A percentile compares a stretch with the other conserved stretches of the same genome.
phyloP scores from a whole-genome alignment of 1,140 invertebrate species.

The Ptiloglossa arizonensis region DNA sequence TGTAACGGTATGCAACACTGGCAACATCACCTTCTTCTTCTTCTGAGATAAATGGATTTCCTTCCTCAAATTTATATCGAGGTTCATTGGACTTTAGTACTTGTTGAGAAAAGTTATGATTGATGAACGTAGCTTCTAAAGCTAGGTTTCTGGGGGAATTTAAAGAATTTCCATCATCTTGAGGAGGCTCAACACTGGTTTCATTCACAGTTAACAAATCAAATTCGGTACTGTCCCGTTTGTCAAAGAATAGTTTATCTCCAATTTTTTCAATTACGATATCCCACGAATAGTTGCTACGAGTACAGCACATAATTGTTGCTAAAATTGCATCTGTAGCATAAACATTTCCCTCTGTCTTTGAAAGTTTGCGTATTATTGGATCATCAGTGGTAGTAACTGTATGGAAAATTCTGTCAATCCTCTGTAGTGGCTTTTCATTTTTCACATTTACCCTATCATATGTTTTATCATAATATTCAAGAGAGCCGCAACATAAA shows the following conservation, averaged over 20 bases:
- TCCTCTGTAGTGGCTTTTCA: constrained; percentile 94
- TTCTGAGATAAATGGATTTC: constrained; percentile 96
- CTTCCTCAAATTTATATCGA: constrained; percentile 94
- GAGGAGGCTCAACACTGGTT: constrained; percentile 98
- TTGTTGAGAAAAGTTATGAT: constrained; percentile 99
- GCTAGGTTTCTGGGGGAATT: constrained; percentile 98
- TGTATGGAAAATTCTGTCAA: constrained; percentile 98
- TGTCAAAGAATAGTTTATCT: constrained; percentile 99
- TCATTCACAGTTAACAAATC: constrained; percentile 99
- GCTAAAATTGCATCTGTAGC: constrained; percentile 98
- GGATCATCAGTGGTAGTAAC: constrained; percentile 99
- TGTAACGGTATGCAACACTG: constrained; percentile 97
- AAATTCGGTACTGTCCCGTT: constrained; percentile 98
- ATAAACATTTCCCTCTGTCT: constrained; percentile 98
- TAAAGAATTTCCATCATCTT: constrained; percentile 96
- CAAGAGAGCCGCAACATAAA: constrained; percentile 94
- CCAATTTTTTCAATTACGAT: constrained; percentile 99
- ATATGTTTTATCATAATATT: constrained; percentile 98
- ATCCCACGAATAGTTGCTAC: constrained; percentile 99
- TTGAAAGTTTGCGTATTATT: constrained; percentile 95
- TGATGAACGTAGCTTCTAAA: constrained; percentile 99
- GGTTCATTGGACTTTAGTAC: constrained; percentile 88
- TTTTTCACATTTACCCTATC: constrained; percentile 99
- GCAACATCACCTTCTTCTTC: constrained; percentile 97
- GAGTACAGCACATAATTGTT: constrained; percentile 98